phyloP scores from a whole-genome alignment of 1,140 invertebrate genomes.

The Frieseomelitta varia region DNA sequence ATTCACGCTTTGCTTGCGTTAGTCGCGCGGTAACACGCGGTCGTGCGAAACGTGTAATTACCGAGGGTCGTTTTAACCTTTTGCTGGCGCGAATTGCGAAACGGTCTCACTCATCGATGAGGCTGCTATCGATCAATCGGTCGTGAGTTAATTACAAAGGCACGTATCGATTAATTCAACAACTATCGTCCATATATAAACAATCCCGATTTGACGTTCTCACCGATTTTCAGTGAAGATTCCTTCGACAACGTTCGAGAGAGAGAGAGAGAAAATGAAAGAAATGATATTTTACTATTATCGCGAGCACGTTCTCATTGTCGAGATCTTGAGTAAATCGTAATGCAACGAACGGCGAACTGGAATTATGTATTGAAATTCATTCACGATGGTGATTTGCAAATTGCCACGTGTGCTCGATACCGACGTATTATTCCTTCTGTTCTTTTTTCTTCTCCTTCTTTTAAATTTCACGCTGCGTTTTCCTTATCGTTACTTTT shows the following conservation, averaged over 20 bases:
- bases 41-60: constrained; percentile 60
- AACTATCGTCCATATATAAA: not conserved
- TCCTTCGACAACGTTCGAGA: not conserved
- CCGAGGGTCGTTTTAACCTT: constrained; percentile 52
- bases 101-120: constrained; percentile 58
- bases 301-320: not conserved
- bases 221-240: not conserved
- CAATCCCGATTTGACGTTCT: constrained; percentile 27
- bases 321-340: not conserved
- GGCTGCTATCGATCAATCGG: constrained; percentile 50
- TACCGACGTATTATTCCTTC: not conserved
- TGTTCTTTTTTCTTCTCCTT: not conserved
- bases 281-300: not conserved
- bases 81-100: constrained; percentile 60
- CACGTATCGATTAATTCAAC: constrained; percentile 39
- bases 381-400: constrained; percentile 6
- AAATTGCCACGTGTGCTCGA: constrained; percentile 1
- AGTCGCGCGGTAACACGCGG: not conserved
- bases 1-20: constrained; percentile 44
- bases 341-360: not conserved
- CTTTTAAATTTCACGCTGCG: too few relatives aligned
- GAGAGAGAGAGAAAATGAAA: too few relatives aligned
- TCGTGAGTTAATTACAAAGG: constrained; percentile 56
- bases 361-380: not conserved
- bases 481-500: not conserved